These are phyloP conservation scores for Dascillus cervinus DNA, from an alignment of 2,888 invertebrate species.

Conservation along the genomic window DNA sequence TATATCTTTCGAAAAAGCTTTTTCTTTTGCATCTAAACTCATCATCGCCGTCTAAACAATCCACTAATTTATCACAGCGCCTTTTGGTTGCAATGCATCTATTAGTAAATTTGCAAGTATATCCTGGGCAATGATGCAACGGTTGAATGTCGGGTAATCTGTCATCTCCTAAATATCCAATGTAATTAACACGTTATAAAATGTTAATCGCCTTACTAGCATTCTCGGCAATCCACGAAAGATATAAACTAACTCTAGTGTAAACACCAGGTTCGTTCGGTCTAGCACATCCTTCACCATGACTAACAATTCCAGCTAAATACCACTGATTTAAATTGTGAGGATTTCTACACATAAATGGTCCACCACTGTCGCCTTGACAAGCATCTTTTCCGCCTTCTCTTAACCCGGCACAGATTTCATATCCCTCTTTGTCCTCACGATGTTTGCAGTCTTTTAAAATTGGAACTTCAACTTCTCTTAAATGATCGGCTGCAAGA, in stretches of 20 bases:
- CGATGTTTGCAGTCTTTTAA: conserved; percentile 56
- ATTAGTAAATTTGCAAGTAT: conserved; percentile 55
- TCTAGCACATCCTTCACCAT: conserved; percentile 79
- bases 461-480: conserved; percentile 72
- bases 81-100: conserved; percentile 60
- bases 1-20: conserved; percentile 22
- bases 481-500: conserved; percentile 68
- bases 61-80: conserved; percentile 64
- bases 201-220: conserved; percentile 44
- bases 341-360: conserved; percentile 70
- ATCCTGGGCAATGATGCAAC: conserved; percentile 62
- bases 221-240: conserved; percentile 64
- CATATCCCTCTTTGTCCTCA: conserved; percentile 57
- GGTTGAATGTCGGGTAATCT: conserved; percentile 47
- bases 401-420: conserved; percentile 68
- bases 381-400: conserved; percentile 79
- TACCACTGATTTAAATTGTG: conserved; percentile 64
- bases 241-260: conserved; percentile 65
- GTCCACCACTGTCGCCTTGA: conserved; percentile 81
- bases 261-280: conserved; percentile 76
- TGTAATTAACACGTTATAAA: not conserved
- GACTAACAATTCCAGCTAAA: conserved; percentile 76
- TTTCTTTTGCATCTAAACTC: conserved; percentile 55
- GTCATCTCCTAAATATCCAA: conserved; percentile 39
- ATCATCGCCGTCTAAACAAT: conserved; percentile 76